Conservation (phyloP, 2,797 vertebrate genomes). For the Okamejei kenojei region DNA sequence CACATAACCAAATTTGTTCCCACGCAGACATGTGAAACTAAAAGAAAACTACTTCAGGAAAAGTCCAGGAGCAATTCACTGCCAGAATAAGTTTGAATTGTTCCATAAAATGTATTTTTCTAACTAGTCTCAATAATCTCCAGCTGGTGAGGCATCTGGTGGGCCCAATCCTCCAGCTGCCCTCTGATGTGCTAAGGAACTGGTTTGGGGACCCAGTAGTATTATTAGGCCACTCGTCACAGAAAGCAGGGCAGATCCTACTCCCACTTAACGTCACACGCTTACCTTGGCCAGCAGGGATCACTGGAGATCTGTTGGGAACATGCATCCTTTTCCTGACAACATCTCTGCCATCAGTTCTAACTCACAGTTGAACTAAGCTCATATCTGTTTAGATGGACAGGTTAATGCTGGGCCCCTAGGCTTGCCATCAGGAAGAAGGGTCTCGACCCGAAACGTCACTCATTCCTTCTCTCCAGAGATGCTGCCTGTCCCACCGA, state of each 20-base stretch:
- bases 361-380: not conserved
- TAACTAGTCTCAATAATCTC: not conserved
- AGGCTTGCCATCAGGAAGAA: no score
- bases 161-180: not conserved
- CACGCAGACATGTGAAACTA: constrained; percentile 11
- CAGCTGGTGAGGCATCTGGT: not conserved
- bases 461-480: no score
- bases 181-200: not conserved
- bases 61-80: not conserved
- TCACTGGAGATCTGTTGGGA: not conserved
- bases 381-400: not conserved
- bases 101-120: constrained; percentile 1
- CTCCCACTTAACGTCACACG: not conserved
- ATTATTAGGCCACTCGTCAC: not conserved
- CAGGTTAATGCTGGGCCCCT: not conserved
- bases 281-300: not conserved
- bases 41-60: not conserved
- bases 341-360: not conserved
- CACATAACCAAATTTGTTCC: constrained; percentile 16
- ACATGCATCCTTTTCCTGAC: not conserved
- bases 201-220: not conserved
- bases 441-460: no score
- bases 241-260: not conserved
- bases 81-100: constrained; percentile 5
- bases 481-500: no score